These are phyloP conservation scores for Phyllostomus hastatus DNA, from an alignment of 2,113 vertebrate species.

Conservation along the genomic window DNA sequence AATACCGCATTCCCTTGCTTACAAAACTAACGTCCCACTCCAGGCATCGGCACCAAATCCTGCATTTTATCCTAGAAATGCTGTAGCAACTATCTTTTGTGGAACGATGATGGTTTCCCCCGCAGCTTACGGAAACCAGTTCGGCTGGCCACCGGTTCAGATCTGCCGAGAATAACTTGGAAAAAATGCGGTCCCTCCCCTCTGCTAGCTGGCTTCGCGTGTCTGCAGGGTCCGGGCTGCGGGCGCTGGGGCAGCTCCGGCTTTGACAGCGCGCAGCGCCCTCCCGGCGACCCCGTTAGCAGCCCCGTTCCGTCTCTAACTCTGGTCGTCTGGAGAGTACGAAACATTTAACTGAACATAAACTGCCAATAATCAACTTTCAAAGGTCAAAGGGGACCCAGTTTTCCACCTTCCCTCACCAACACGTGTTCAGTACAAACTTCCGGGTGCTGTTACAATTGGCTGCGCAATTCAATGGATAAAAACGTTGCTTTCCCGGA, in stretches of 20 bases:
- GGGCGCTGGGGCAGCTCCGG: neutral
- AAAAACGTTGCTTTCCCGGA: conserved; percentile 37
- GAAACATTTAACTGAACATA: neutral
- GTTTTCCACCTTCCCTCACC: conserved; percentile 63
- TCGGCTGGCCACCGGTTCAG: neutral
- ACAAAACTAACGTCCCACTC: neutral
- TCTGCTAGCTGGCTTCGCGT: too few relatives aligned
- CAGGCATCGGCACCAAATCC: neutral
- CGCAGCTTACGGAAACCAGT: neutral
- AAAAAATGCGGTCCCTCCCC: neutral
- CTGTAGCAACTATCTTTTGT: neutral
- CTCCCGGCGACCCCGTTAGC: neutral
- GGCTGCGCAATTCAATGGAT: conserved; percentile 77
- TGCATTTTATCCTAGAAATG: neutral
- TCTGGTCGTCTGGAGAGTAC: neutral
- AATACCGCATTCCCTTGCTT: neutral
- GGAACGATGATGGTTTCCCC: neutral
- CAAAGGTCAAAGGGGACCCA: conserved; percentile 50
- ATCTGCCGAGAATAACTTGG: neutral
- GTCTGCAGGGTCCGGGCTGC: too few relatives aligned
- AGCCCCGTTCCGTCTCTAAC: neutral
- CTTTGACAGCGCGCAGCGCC: conserved; percentile 46
- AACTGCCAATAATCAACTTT: conserved; percentile 25
- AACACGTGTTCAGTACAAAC: conserved; percentile 88
- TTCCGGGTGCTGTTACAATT: conserved; percentile 83